Base-by-base conservation (phyloP, 2,888 invertebrate genomes). In the Drosophila hamatofila region DNA sequence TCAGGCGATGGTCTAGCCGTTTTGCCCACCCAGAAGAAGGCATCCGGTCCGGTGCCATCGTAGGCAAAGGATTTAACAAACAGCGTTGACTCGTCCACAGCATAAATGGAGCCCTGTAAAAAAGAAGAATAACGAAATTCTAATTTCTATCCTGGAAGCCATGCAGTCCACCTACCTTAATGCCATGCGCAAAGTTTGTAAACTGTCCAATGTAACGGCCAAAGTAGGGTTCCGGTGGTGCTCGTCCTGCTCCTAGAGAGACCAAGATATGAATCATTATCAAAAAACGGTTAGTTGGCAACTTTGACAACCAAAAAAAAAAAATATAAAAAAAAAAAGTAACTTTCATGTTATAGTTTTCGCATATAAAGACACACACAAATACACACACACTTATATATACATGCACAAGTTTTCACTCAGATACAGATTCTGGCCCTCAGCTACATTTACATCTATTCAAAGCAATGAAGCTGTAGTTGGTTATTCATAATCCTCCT, bases 11-110 rank as follows among this genome's bases (percentile, higher is more conserved):
- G 97, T 75, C 96, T 94, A 2, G 95, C 94, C 5, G 96, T 95
- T 89, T 96, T 96, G 16, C 97, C 97, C 68, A 97, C 96, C 97
- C 97, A 98, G 94, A 98, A 98, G 93, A 96, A 97, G 1, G 97
- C 97, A 91, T 96, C 97, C 71, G 97, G 97, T 11, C 96, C 97
- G 9, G 96, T 96, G 46, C 98, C 98, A 90, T 97, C 97, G 92
- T 98, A 98, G 49, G 95, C 96, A 93, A 98, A 98, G 46, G 96
- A 96, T 89, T 96, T 96, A 88, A 98, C 96, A 93, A 96, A 97
- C 72, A 98, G 94, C 21, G 97, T 98, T 90, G 94, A 95, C 91
- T 98, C 97, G 91, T 98, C 98, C 8, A 97, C 97, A 0, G 97
- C 97, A 93, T 96, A 98, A 33, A 96, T 97, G 2, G 95, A 95